phyloP scores from a whole-genome alignment of 2,113 vertebrate genomes.

The Benitochromis conjunctus region DNA sequence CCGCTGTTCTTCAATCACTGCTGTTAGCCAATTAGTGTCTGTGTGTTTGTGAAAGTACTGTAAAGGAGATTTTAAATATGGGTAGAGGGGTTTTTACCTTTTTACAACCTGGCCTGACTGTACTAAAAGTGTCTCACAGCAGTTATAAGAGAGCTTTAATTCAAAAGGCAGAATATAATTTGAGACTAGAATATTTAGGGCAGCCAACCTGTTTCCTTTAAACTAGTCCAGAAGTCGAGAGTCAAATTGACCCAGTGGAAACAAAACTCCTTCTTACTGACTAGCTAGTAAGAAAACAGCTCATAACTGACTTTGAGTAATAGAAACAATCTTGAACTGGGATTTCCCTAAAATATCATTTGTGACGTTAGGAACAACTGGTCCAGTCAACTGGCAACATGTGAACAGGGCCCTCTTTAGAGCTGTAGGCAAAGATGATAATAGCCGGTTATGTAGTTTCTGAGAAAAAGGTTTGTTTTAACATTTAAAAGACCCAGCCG shows the following conservation, averaged over 20 bases:
- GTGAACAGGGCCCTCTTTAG: background rate
- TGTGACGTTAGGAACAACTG: background rate
- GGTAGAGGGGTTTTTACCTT: background rate
- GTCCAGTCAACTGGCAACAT: background rate
- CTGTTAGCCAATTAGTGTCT: background rate
- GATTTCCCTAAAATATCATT: background rate
- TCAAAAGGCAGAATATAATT: background rate
- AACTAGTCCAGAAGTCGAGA: background rate
- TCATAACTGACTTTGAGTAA: background rate
- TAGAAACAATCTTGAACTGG: background rate
- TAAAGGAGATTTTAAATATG: background rate
- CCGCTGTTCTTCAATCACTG: background rate
- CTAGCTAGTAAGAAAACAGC: background rate
- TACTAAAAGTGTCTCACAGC: background rate
- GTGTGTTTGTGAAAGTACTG: background rate
- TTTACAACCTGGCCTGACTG: background rate
- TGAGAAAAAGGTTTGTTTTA: background rate
- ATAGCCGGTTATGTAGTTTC: background rate
- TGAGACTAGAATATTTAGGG: background rate
- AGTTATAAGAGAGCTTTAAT: background rate
- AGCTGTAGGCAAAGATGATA: background rate
- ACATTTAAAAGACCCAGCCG: background rate
- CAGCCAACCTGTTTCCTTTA: background rate
- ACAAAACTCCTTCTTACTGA: background rate
- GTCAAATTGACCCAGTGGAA: background rate